phyloP scores from a whole-genome alignment of 2,113 vertebrate species.

The Ailurus styani region DNA sequence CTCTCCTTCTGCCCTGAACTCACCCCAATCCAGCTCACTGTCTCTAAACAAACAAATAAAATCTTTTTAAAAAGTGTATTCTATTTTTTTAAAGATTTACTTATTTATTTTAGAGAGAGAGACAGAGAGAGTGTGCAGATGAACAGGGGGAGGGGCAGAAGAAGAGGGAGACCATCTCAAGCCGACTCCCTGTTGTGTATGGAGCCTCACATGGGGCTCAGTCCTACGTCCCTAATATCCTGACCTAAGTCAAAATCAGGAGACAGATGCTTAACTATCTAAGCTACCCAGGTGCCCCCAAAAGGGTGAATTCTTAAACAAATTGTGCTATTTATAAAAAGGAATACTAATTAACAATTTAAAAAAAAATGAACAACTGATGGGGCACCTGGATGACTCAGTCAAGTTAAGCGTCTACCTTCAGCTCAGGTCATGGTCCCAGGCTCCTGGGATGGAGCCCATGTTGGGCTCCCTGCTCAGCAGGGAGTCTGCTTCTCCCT shows the following conservation, averaged over 20 bases:
- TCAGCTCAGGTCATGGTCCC: too few species aligned
- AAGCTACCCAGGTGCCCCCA: not conserved
- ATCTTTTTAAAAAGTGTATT: not conserved
- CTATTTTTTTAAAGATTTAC: not conserved
- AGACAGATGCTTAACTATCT: not conserved
- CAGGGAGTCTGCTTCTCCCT: not conserved
- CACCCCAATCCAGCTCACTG: not conserved
- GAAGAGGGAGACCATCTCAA: not conserved
- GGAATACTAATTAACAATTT: not conserved
- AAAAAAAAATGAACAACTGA: not conserved
- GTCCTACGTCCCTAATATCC: not conserved
- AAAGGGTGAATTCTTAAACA: not conserved
- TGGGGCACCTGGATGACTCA: not conserved
- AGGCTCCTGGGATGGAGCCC: too few species aligned
- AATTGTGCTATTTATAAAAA: not conserved
- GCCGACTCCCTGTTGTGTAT: not conserved
- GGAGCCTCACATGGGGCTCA: not conserved
- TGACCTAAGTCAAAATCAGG: not conserved
- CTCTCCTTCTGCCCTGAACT: not conserved
- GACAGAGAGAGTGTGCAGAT: not conserved
- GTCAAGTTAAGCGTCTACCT: not conserved
- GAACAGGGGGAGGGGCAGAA: not conserved
- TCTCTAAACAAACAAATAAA: not conserved
- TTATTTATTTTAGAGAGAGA: not conserved
- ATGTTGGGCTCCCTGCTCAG: too few species aligned